Evolutionary conservation across 2,113 vertebrate genomes (phyloP), one percentile per base, ranked within the genome.

Genomic region (Seriola dumerili): DNA sequence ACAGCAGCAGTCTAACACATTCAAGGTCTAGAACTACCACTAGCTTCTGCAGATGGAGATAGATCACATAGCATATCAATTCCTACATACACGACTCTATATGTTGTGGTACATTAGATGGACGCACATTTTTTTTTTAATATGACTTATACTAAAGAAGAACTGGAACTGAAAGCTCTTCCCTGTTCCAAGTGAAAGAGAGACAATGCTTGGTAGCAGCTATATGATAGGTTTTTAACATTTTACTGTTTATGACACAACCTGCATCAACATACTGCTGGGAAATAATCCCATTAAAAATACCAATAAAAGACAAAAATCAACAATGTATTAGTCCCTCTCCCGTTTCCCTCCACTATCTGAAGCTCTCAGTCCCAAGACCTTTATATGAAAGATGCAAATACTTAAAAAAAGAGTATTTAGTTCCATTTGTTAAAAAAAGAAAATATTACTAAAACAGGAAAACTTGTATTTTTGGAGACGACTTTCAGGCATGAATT

Each of bases 1-100:
- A 85, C 70, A 69, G 63, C 42, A 40, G 48, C 63, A 85, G 64
- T 32, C 78, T 72, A 83, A 25, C 57, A 80, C 58, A 76, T 59
- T 75, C 11, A 72, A 67, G 17, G 62, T 78, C 69, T 81, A 1
- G 14, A 38, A 66, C 72, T 79, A 74, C 23, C 4, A 55, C 42
- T 65, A 52, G 23, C 42, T 46, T 59, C 65, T 82, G 73, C 46
- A 80, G 65, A 65, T 78, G 71, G 50, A 63, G 69, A 57, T 40
- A 72, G 32, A 72, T 52, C 21, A 23, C 9, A 54, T 2, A 29
- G 58, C 57, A 10, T 36, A 36, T 42, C 58, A 42, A 52, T 62
- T 40, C 36, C 34, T 58, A 57, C 52, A 29, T 8, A 69, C 52
- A 61, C 19, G 23, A 32, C 23, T 16, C 21, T 65, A 19, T 32